These are phyloP conservation scores for Pteria penguin DNA, from an alignment of 2,888 invertebrate species.

Conservation along the genomic window DNA sequence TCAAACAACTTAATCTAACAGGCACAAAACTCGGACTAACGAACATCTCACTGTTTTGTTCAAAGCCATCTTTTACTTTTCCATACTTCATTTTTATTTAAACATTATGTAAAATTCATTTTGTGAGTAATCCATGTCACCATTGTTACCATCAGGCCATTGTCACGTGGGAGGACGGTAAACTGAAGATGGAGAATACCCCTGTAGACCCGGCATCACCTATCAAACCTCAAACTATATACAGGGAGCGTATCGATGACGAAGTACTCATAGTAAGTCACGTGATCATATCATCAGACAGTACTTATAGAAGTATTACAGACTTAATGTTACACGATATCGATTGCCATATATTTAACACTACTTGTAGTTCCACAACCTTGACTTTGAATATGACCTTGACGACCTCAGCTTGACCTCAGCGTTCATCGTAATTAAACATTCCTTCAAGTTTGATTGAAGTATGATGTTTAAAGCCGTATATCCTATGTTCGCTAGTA, in stretches of 20 bases:
- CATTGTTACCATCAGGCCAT: too few relatives aligned
- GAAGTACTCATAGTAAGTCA: slow-evolving; percentile 56
- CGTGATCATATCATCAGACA: too few relatives aligned
- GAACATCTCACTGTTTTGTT: too few relatives aligned
- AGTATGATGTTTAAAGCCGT: background rate
- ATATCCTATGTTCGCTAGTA: too few relatives aligned
- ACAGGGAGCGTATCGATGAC: slow-evolving; percentile 57
- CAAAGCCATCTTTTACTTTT: too few relatives aligned
- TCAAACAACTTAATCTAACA: too few relatives aligned
- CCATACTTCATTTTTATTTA: too few relatives aligned
- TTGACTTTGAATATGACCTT: background rate
- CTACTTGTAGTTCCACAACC: background rate
- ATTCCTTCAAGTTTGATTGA: background rate
- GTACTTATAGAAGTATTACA: background rate
- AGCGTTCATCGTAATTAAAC: background rate
- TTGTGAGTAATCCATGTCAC: too few relatives aligned
- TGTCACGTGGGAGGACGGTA: slow-evolving; percentile 56
- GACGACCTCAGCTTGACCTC: background rate
- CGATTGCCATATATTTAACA: background rate
- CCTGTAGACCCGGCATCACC: slow-evolving; percentile 44
- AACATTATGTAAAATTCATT: too few relatives aligned
- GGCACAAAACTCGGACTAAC: too few relatives aligned
- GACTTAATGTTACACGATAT: background rate
- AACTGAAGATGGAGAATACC: slow-evolving; percentile 45
- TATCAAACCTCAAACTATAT: slow-evolving; percentile 51